Evolutionary conservation across 1,140 invertebrate genomes (phyloP).

Genomic region (Melitaea cinxia): DNA sequence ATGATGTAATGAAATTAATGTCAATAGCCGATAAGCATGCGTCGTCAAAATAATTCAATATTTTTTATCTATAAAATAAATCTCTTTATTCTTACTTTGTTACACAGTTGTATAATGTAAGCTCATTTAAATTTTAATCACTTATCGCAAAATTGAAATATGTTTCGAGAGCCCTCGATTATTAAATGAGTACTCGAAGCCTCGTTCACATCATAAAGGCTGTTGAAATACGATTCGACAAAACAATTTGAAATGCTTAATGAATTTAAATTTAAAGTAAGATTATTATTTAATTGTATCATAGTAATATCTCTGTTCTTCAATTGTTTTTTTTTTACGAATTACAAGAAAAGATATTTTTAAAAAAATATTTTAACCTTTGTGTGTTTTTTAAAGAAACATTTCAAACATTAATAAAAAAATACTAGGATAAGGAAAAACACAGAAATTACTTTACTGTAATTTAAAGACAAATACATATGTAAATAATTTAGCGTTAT

Average conservation of each 20-base stretch:
- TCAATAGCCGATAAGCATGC: no score
- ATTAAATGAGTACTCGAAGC: constrained; percentile 18
- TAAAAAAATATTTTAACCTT: no score
- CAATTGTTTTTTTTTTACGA: not conserved
- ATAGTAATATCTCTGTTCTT: not conserved
- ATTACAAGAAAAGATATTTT: no score
- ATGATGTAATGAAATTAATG: no score
- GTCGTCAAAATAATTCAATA: no score
- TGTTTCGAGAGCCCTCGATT: constrained; percentile 14
- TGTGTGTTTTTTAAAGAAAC: no score
- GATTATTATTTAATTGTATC: not conserved
- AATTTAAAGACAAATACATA: no score
- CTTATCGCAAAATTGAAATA: constrained; percentile 16
- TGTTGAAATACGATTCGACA: constrained; percentile 19
- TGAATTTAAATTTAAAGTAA: not conserved
- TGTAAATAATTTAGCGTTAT: no score
- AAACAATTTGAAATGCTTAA: constrained; percentile 8
- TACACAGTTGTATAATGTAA: not conserved
- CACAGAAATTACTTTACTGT: no score
- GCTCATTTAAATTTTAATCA: not conserved
- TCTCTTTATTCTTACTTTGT: not conserved
- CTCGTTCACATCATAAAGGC: constrained; percentile 8
- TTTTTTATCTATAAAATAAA: no score
- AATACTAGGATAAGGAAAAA: no score
- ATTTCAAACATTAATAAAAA: no score